These are phyloP conservation scores for Anaspis maculata DNA, from an alignment of 2,888 invertebrate genomes.

Conservation along the genomic window DNA sequence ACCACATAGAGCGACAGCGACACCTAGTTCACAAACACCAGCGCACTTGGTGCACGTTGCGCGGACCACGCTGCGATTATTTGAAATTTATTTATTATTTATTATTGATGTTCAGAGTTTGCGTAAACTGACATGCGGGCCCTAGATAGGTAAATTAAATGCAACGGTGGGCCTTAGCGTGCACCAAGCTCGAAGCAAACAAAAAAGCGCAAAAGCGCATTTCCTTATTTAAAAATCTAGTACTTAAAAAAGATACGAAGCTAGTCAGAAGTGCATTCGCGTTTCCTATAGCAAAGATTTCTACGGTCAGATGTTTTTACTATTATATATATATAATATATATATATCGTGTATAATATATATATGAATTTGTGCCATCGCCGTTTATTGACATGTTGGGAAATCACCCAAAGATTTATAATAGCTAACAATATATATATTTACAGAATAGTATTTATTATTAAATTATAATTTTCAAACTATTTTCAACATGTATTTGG, in stretches of 20 bases:
- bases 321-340: too few species aligned
- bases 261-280: slow-evolving; percentile 44
- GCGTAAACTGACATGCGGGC: slow-evolving; percentile 11
- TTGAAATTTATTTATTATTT: slow-evolving; percentile 17
- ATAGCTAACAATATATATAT: slow-evolving; percentile 25
- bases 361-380: slow-evolving; percentile 35
- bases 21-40: slow-evolving; percentile 26
- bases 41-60: slow-evolving; percentile 23
- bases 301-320: slow-evolving; percentile 33
- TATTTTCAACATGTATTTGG: slow-evolving; percentile 25
- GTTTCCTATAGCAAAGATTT: slow-evolving; percentile 40
- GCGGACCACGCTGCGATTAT: slow-evolving; percentile 10
- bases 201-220: slow-evolving; percentile 27
- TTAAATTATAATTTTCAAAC: slow-evolving; percentile 18
- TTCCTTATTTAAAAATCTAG: slow-evolving; percentile 29
- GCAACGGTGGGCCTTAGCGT: slow-evolving; percentile 16
- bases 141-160: slow-evolving; percentile 15
- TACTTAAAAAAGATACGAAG: slow-evolving; percentile 43
- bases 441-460: slow-evolving; percentile 25
- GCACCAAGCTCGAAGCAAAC: slow-evolving; percentile 16
- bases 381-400: slow-evolving; percentile 24
- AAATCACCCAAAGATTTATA: slow-evolving; percentile 30
- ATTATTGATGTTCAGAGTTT: slow-evolving; percentile 15
- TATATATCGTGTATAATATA: too few species aligned
- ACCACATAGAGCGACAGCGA: slow-evolving; percentile 47